These are phyloP conservation scores for Elgonia sp. DNA, from an alignment of 2,888 invertebrate species.

Conservation along the genomic window DNA sequence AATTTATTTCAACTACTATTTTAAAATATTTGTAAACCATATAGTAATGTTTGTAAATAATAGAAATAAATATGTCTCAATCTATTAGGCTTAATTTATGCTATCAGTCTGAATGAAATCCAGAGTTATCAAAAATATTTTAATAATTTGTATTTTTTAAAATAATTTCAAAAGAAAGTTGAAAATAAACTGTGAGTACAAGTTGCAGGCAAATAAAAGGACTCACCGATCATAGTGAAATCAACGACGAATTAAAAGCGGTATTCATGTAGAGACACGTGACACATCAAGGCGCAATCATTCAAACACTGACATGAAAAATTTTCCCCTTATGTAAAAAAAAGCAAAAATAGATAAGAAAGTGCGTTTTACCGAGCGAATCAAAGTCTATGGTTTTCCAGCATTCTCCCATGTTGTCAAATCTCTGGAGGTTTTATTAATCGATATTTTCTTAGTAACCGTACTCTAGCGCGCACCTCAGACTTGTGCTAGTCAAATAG, in stretches of 20 bases:
- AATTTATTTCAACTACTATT: too few relatives aligned
- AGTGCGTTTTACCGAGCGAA: conserved; percentile 61
- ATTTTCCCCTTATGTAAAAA: conserved; percentile 1
- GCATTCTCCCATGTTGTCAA: conserved; percentile 69
- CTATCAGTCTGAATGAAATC: too few relatives aligned
- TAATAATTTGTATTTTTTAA: not conserved
- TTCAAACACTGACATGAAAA: conserved; percentile 12
- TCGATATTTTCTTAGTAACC: conserved; percentile 71
- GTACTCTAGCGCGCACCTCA: too few relatives aligned
- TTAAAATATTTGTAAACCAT: too few relatives aligned
- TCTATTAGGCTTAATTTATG: too few relatives aligned
- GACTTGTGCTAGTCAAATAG: too few relatives aligned
- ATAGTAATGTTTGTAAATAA: too few relatives aligned
- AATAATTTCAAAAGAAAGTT: not conserved
- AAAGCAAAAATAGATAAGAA: conserved; percentile 15
- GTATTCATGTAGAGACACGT: not conserved
- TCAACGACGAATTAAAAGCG: conserved; percentile 9
- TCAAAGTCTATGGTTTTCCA: conserved; percentile 65
- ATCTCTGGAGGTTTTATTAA: conserved; percentile 45
- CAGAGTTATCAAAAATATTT: too few relatives aligned
- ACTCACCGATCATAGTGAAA: conserved; percentile 25
- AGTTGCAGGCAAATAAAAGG: conserved; percentile 16
- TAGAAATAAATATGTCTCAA: too few relatives aligned
- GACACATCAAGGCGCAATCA: not conserved
- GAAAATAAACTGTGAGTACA: too few relatives aligned